Evolutionary conservation across 1,140 invertebrate genomes (phyloP).

Genomic region (Copidosoma floridanum): DNA sequence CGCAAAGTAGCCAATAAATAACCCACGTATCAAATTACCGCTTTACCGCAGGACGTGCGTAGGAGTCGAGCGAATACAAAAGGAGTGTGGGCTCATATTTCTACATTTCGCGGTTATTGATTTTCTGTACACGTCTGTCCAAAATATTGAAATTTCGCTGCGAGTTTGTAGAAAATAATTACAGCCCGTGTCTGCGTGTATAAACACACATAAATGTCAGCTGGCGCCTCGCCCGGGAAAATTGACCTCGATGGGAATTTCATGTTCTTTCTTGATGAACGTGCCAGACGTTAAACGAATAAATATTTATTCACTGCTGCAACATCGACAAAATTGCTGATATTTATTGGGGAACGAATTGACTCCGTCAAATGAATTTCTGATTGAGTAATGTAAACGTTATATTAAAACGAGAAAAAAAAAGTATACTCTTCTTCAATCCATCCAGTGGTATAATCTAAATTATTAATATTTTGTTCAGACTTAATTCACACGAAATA

Average conservation of each 20-base stretch:
- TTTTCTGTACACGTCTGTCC: not conserved
- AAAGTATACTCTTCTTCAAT: too few species aligned
- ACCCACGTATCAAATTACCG: not conserved
- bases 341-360: too few species aligned
- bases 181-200: not conserved
- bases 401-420: too few species aligned
- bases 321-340: too few species aligned
- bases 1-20: too few species aligned
- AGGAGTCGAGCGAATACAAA: not conserved
- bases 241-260: not conserved
- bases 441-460: too few species aligned
- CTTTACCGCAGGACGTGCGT: not conserved
- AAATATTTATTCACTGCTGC: not conserved
- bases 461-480: too few species aligned
- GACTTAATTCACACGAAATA: too few species aligned
- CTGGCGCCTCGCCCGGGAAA: not conserved
- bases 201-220: not conserved
- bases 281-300: too few species aligned
- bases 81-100: not conserved
- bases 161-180: slow-evolving; percentile 5
- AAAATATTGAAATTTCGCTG: not conserved
- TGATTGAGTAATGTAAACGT: too few species aligned
- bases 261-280: not conserved
- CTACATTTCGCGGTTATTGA: not conserved
- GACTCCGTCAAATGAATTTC: too few species aligned